Evolutionary conservation across 2,113 vertebrate genomes (phyloP).

Genomic region (Sinocyclocheilus grahami): DNA sequence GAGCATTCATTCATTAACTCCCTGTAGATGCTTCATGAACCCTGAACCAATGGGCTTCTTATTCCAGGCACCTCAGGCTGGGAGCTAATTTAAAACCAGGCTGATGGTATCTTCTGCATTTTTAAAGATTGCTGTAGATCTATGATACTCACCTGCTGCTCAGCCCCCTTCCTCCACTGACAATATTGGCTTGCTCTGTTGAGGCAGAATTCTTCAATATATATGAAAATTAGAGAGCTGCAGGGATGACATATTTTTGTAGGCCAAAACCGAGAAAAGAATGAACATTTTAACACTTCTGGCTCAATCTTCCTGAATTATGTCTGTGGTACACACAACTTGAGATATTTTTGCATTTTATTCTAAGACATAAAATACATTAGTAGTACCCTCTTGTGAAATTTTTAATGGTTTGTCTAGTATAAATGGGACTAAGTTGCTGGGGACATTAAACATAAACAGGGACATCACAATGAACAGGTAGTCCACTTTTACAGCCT

Average conservation of each 20-base stretch:
- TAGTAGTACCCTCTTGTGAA: not conserved
- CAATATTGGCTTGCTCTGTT: no score
- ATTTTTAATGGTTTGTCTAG: no score
- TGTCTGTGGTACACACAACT: no score
- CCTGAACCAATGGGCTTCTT: slow-evolving; percentile 40
- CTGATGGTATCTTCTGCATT: slow-evolving; percentile 25
- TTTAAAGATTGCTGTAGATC: slow-evolving; percentile 10
- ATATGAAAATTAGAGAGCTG: not conserved
- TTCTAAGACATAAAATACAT: not conserved
- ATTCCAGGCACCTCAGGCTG: slow-evolving; percentile 35
- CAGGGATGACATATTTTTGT: not conserved
- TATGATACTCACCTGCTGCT: not conserved
- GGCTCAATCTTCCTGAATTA: not conserved
- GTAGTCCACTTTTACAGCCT: no score
- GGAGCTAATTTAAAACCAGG: slow-evolving; percentile 45
- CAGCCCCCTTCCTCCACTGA: not conserved
- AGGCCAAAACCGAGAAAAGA: not conserved
- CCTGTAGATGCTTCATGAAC: slow-evolving; percentile 49
- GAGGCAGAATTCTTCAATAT: not conserved
- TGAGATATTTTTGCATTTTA: not conserved
- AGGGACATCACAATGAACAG: no score
- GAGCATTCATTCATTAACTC: slow-evolving; percentile 32
- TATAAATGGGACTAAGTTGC: no score
- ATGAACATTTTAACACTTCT: not conserved
- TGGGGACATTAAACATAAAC: no score